Conservation (phyloP, 2,888 invertebrate species). For the Ametastegia equiseti region DNA sequence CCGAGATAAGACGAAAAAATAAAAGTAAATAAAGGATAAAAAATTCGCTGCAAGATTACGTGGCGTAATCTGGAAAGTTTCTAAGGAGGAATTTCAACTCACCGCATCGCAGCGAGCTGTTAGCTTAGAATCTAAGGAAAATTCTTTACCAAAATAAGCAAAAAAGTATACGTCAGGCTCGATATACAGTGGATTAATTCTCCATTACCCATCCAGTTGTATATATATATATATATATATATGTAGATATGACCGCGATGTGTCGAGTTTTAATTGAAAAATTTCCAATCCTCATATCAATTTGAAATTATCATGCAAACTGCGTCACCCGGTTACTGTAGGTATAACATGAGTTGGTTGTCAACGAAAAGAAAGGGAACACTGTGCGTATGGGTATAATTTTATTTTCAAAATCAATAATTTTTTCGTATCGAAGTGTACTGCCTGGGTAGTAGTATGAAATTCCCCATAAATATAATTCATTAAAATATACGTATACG, state of each 20-base stretch:
- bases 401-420: too few species aligned
- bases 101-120: neutral
- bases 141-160: neutral
- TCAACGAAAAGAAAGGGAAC: neutral
- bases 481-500: too few species aligned
- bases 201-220: neutral
- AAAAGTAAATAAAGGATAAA: neutral
- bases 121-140: neutral
- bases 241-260: neutral
- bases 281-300: neutral
- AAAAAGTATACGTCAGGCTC: neutral
- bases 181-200: slow-evolving; percentile 12
- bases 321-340: neutral
- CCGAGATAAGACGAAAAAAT: too few species aligned
- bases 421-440: too few species aligned
- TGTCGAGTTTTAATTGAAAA: neutral
- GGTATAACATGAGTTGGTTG: neutral
- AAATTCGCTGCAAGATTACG: neutral
- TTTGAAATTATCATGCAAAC: neutral
- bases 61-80: slow-evolving; percentile 33
- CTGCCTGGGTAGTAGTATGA: too few species aligned
- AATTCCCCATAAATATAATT: too few species aligned
- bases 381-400: neutral
- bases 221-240: too few species aligned
- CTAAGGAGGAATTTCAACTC: neutral